phyloP scores from a whole-genome alignment of 2,888 invertebrate genomes.

The Argynnis bischoffii region DNA sequence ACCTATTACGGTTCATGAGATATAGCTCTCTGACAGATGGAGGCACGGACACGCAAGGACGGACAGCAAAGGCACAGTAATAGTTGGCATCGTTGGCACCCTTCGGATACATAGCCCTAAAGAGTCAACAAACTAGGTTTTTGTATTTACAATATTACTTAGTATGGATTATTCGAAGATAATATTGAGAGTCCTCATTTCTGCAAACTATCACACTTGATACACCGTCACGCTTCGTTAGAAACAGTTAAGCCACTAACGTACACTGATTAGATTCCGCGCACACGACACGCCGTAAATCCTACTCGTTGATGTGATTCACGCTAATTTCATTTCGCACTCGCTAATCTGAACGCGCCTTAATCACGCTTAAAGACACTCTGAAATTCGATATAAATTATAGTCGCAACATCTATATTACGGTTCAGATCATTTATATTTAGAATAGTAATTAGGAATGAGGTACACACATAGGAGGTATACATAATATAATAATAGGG shows the following conservation, averaged over 20 bases:
- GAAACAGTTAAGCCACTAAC: slow-evolving; percentile 66
- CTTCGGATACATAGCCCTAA: too few species aligned
- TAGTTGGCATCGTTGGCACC: too few species aligned
- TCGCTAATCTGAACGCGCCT: slow-evolving; percentile 63
- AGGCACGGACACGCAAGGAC: too few species aligned
- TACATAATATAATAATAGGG: too few species aligned
- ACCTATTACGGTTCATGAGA: too few species aligned
- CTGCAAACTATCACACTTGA: slow-evolving; percentile 34
- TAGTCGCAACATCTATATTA: slow-evolving; percentile 18
- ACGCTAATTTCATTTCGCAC: slow-evolving; percentile 77
- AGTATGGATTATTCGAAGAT: slow-evolving; percentile 4
- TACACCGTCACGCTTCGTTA: slow-evolving; percentile 55
- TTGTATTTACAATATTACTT: not conserved
- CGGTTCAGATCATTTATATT: not conserved
- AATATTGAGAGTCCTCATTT: slow-evolving; percentile 16
- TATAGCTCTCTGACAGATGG: too few species aligned
- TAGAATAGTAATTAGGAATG: not conserved
- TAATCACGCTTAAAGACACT: slow-evolving; percentile 67
- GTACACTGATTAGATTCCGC: slow-evolving; percentile 75
- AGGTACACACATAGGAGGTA: not conserved
- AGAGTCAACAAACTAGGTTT: too few species aligned
- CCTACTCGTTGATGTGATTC: slow-evolving; percentile 76
- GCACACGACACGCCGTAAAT: slow-evolving; percentile 57
- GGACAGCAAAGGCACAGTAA: too few species aligned
- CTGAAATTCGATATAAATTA: slow-evolving; percentile 43